Evolutionary conservation across 2,113 vertebrate genomes (phyloP), one percentile per base, ranked within the genome.

Genomic region (Geococcyx californianus): DNA sequence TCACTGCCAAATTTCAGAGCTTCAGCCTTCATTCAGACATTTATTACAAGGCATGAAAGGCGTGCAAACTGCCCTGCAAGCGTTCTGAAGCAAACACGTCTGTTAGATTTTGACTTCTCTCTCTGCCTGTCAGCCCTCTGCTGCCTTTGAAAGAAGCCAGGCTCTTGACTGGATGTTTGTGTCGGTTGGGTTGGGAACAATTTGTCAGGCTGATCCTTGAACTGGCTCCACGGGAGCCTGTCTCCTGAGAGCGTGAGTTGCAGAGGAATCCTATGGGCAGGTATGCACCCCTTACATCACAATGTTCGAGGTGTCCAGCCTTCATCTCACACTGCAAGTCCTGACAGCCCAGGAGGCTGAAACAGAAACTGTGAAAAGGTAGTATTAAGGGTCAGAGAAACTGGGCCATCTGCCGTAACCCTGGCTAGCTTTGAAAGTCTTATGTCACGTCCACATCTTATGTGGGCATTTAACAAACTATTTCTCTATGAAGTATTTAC

Each of bases 41-140:
- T 90, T 94, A 92, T 86, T 86, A 86, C 60, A 33, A 67, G 63
- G 59, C 81, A 73, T 29, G 82, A 92, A 90, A 58, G 63, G 64
- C 86, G 72, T 13, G n/a, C 31, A 87, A 69, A 74, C 17, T 86
- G 83, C 64, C 19, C 0, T 85, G 86, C n/a, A 68, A 92, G 72
- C 2, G 13, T 83, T 83, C 49, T 80, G 91, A 86, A 85, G 72
- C 49, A 85, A 90, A 68, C 28, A 8, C 3, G 0, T 31, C 92
- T 93, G 90, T 68, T 60, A 73, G 81, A 66, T 26, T 17, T 66
- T 84, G 51, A 38, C 45, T 87, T 68, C 64, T 47, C 17, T 31
- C 74, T 73, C 88, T 82, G 63, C 52, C 68, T 85, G 82, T 55
- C 78, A 84, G 70, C 51, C n/a, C 38, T 16, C 45, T 80, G 68